These are phyloP conservation scores for Venustaconcha ellipsiformis DNA, from an alignment of 1,140 invertebrate genomes.

Conservation along the genomic window DNA sequence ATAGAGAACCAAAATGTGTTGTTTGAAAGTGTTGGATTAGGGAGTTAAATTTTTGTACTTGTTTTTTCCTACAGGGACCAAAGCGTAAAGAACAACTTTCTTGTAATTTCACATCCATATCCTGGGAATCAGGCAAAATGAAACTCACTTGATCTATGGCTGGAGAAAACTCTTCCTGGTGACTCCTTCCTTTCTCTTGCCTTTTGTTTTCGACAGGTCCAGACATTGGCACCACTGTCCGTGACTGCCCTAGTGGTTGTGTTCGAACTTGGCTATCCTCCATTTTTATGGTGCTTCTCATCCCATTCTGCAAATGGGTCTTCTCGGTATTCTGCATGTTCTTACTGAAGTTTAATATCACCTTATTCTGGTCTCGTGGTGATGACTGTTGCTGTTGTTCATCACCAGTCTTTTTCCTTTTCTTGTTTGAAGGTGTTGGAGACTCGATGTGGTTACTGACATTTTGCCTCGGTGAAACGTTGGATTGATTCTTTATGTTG, in stretches of 20 bases:
- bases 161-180: conserved; percentile 13
- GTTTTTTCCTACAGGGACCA: too few species aligned
- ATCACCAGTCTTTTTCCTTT: conserved; percentile 9
- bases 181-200: conserved; percentile 7
- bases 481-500: conserved; percentile 45
- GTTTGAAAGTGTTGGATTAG: too few species aligned
- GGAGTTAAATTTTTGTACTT: too few species aligned
- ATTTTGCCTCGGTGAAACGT: background rate
- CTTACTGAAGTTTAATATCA: background rate
- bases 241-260: conserved; percentile 20
- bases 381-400: conserved; percentile 7
- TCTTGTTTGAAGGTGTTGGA: background rate
- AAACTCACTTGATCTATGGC: conserved; percentile 24
- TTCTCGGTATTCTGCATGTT: background rate
- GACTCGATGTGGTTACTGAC: background rate
- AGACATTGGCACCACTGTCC: conserved; percentile 4
- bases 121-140: too few species aligned
- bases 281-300: conserved; percentile 6
- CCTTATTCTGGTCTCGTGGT: background rate
- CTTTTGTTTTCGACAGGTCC: background rate
- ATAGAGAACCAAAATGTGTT: too few species aligned
- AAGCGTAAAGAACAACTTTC: too few species aligned
- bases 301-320: conserved; percentile 14
- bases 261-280: conserved; percentile 9
- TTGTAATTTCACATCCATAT: too few species aligned